These are phyloP conservation scores for Pygoscelis adeliae DNA, from an alignment of 2,113 vertebrate species.

Conservation along the genomic window DNA sequence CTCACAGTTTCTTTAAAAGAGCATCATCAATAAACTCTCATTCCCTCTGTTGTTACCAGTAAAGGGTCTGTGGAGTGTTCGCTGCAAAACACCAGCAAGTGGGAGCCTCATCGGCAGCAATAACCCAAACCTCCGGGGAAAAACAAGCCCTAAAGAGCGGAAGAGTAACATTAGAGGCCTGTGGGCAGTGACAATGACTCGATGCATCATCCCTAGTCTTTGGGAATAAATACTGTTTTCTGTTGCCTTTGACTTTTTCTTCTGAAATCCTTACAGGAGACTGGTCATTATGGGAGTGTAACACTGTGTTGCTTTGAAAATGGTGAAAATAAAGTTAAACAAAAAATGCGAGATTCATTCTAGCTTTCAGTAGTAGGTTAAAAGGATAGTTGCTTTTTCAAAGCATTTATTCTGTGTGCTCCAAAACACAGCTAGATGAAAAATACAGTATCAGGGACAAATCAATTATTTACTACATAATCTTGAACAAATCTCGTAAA, in stretches of 20 bases:
- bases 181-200: neutral
- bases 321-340: neutral
- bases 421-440: neutral
- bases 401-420: neutral
- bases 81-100: neutral
- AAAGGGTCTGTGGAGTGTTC: neutral
- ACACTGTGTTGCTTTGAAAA: neutral
- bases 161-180: neutral
- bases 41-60: neutral
- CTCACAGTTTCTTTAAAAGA: neutral
- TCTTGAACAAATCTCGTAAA: neutral
- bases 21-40: neutral
- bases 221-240: neutral
- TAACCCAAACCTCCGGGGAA: neutral
- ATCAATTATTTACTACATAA: conserved; percentile 52
- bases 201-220: neutral
- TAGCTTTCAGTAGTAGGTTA: neutral
- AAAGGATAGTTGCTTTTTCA: neutral
- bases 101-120: neutral
- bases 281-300: neutral
- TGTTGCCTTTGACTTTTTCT: neutral
- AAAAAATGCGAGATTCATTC: neutral
- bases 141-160: neutral
- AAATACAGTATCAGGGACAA: neutral
- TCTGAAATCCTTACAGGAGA: neutral